Evolutionary conservation across 2,113 vertebrate species (phyloP), one percentile per base, ranked within the genome.

Genomic region (Hypanus sabinus): DNA sequence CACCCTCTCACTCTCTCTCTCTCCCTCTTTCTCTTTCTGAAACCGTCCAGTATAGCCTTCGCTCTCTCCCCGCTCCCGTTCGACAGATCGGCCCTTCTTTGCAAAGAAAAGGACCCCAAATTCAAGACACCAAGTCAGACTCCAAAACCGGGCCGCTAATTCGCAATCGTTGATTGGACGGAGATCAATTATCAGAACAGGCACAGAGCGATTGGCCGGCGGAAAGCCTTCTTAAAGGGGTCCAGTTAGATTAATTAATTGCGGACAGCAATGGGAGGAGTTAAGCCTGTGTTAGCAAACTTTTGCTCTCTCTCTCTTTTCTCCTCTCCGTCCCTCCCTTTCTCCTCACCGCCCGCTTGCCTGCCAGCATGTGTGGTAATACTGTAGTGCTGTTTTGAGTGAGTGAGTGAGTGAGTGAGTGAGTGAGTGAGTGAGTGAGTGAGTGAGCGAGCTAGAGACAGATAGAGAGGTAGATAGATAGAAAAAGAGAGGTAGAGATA

Each of bases 261-360:
- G 97, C 96, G 97, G 96, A 96, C 96, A 95, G 96, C 96, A 95
- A 97, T 94, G 97, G 97, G 97, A 97, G 97, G 97, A 97, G 97
- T 97, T 96, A 96, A 96, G 14, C 77, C 36, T 94, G 94, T 94
- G 94, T 94, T 93, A 94, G 95, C 95, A 95, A 95, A 95, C 95
- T 96, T 95, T 95, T 94, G 94, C 96, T 95, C 95, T 95, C 95
- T 95, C 79, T 55, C 38, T 22, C 38, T 83, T 16, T 68, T 10
- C 46, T 6, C 22, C 94, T 94, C 94, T 20, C 70, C 18, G 3
- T 71, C 70, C 5, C 70, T 71, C 70, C 18, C 70, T 71, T 18
- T 22, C 70, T 71, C 36, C 14, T 6, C 65, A 12, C 65, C 65
- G 10, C 16, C 65, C 65, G 0, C 65, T 68, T 68, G 9, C 9